These are phyloP conservation scores for Griposia aprilina DNA, from an alignment of 2,888 invertebrate species.

Conservation along the genomic window DNA sequence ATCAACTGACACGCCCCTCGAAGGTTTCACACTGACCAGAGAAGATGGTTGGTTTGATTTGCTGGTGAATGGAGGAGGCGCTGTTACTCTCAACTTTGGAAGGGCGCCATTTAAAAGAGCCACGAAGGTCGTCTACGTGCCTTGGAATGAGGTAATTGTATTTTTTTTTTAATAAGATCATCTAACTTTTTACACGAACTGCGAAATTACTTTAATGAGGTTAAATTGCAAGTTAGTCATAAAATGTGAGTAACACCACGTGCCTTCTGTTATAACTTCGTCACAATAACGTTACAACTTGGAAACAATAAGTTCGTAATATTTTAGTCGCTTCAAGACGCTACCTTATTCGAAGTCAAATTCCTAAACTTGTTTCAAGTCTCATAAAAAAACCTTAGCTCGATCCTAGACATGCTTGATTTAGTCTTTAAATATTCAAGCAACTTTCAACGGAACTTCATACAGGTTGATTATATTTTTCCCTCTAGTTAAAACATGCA, in stretches of 20 bases:
- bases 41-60: conserved; percentile 99
- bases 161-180: neutral
- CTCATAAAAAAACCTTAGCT: conserved; percentile 27
- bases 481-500: conserved; percentile 79
- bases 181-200: neutral
- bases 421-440: conserved; percentile 78
- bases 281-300: conserved; percentile 4
- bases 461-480: conserved; percentile 80
- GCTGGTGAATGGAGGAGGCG: conserved; percentile 99
- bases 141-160: conserved; percentile 96
- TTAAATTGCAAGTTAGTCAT: neutral
- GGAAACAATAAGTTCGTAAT: conserved; percentile 31
- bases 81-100: conserved; percentile 98
- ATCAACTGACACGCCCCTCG: conserved; percentile 97
- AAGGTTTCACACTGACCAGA: conserved; percentile 98
- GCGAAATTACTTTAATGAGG: neutral
- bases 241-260: neutral
- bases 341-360: conserved; percentile 10
- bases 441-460: conserved; percentile 74
- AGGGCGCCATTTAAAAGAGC: conserved; percentile 97
- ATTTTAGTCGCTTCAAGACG: neutral
- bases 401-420: conserved; percentile 66
- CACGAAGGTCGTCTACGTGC: conserved; percentile 96
- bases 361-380: conserved; percentile 18
- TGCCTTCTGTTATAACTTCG: neutral